Conservation (phyloP, 2,888 invertebrate genomes). For the Glyphotaelius pellucidus region DNA sequence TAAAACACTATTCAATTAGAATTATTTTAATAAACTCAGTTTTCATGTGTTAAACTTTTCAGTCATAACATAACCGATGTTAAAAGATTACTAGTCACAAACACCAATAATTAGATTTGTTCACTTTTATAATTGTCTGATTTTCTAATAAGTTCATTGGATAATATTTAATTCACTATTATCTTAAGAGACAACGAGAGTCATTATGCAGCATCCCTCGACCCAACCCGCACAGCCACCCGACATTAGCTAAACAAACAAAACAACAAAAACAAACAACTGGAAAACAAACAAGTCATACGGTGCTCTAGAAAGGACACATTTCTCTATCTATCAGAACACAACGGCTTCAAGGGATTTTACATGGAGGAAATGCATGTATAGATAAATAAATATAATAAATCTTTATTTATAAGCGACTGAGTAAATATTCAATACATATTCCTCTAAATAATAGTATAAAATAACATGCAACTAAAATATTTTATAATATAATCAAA, state of each 20-base stretch:
- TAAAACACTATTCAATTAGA: slow-evolving; percentile 65
- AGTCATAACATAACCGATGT: slow-evolving; percentile 69
- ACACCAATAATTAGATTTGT: slow-evolving; percentile 56
- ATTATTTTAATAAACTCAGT: slow-evolving; percentile 63
- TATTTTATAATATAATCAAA: slow-evolving; percentile 12
- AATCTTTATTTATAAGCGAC: not conserved
- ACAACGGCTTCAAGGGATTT: not conserved
- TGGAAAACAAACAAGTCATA: slow-evolving; percentile 39
- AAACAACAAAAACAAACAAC: slow-evolving; percentile 16
- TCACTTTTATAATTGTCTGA: slow-evolving; percentile 59
- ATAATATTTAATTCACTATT: slow-evolving; percentile 64
- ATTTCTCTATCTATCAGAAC: slow-evolving; percentile 30
- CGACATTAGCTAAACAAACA: slow-evolving; percentile 16
- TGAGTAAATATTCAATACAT: not conserved
- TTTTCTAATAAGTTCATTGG: slow-evolving; percentile 61
- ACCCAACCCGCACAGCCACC: slow-evolving; percentile 65
- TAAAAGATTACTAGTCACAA: slow-evolving; percentile 54
- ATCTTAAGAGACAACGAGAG: slow-evolving; percentile 54
- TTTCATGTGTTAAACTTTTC: slow-evolving; percentile 63
- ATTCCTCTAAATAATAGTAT: not conserved
- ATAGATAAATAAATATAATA: not conserved
- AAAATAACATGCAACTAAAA: slow-evolving; percentile 32
- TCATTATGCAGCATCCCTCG: slow-evolving; percentile 65
- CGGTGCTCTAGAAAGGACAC: slow-evolving; percentile 40
- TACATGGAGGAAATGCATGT: slow-evolving; percentile 2